Base-by-base conservation (phyloP, 1,140 invertebrate genomes). In the Latrodectus geometricus region DNA sequence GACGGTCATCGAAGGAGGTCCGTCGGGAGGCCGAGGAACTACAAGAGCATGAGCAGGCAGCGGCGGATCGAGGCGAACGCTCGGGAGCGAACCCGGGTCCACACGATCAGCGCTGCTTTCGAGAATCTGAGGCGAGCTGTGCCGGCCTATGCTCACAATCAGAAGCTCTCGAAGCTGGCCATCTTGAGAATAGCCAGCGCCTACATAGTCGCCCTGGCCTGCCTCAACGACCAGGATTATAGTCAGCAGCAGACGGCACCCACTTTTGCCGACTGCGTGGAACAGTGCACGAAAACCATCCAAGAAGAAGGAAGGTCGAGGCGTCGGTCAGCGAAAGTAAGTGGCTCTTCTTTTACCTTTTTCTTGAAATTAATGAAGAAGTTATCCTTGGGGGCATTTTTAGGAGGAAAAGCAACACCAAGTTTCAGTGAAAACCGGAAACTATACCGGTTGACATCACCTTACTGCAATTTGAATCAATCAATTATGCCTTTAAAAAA, bases 31-130 rank as follows among this genome's bases (percentile, higher is more conserved):
- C 95, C 96, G 89, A 94, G 96, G 87, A 97, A 97, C 90, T 97
- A 98, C 91, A 98, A 98, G 90, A 98, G 97, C 90, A 97, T 98
- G 96, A 98, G 96, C 0, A 92, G 96, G 48, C 96, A 97, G 89
- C 92, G 97, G 87, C 92, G 97, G 52, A 97, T 98, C 89, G 97
- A 98, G 91, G 97, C 97, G 0, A 98, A 98, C 89, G 97, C 97
- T 0, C 92, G 97, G 2, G 97, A 98, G 91, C 92, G 97, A 56
- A 97, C 97, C 11, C 92, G 97, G 68, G 97, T 98, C 1, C 97
- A 98, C 90, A 98, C 97, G 0, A 98, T 98, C 87, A 97, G 96
- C 90, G 97, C 97, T 0, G 97, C 97, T 0, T 98, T 98, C 91
- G 97, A 98, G 80, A 97, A 95, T 0, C 92, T 98, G 1, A 93